These are phyloP conservation scores for Corella eumyota DNA, from an alignment of 23 tunicate genomes.

Conservation along the genomic window DNA sequence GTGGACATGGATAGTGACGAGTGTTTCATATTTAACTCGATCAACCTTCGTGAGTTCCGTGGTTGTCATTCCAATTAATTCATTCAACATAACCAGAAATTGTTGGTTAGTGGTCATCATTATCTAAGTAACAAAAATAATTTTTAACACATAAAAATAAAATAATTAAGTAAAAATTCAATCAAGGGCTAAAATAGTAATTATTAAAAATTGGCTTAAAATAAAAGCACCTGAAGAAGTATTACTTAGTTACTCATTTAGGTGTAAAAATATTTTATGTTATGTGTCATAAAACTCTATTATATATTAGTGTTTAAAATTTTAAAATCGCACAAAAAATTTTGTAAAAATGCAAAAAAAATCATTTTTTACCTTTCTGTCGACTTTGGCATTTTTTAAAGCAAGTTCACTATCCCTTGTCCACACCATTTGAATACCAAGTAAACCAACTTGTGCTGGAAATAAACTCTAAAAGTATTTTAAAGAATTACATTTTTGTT, in stretches of 20 bases:
- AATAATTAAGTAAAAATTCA: too few relatives aligned
- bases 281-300: too few relatives aligned
- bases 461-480: slow-evolving; percentile 50
- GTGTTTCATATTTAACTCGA: slow-evolving; percentile 91
- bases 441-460: slow-evolving; percentile 89
- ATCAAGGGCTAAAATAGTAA: neutral
- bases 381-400: slow-evolving; percentile 76
- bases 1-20: slow-evolving; percentile 97
- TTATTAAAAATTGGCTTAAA: neutral
- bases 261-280: too few relatives aligned
- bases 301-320: too few relatives aligned
- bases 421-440: slow-evolving; percentile 97
- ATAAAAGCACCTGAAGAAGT: too few relatives aligned
- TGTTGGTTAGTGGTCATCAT: slow-evolving; percentile 81
- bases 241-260: too few relatives aligned
- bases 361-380: slow-evolving; percentile 45
- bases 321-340: too few relatives aligned
- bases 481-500: too few relatives aligned
- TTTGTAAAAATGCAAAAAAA: too few relatives aligned
- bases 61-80: slow-evolving; percentile 83
- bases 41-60: slow-evolving; percentile 89
- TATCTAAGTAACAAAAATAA: slow-evolving; percentile 13
- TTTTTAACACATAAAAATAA: neutral
- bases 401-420: slow-evolving; percentile 87
- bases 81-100: slow-evolving; percentile 84